phyloP scores from a whole-genome alignment of 2,797 vertebrate species.

The Telmatherina bonti region DNA sequence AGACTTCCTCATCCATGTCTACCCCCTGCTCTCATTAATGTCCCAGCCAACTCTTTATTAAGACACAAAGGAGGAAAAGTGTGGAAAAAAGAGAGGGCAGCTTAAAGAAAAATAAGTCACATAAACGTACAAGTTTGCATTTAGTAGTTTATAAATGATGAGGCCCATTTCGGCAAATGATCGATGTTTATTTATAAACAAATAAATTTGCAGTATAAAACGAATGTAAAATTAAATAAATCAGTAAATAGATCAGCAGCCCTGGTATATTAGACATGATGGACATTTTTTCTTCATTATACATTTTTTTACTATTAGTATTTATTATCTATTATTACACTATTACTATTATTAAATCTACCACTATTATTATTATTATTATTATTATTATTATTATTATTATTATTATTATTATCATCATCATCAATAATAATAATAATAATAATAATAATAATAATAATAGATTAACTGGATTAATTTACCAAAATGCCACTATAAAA shows the following conservation, averaged over 20 bases:
- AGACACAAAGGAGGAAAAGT: conserved; percentile 43
- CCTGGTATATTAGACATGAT: not conserved
- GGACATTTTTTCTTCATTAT: not conserved
- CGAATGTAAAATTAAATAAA: not conserved
- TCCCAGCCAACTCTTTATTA: conserved; percentile 48
- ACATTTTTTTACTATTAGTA: not conserved
- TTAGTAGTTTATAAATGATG: not conserved
- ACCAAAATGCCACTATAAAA: not conserved
- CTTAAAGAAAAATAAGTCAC: not conserved
- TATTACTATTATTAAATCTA: no score
- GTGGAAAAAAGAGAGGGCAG: not conserved
- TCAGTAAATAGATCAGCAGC: not conserved
- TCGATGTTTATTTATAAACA: not conserved
- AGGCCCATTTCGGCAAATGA: not conserved
- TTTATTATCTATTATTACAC: no score
- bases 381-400: no score
- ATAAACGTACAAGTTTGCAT: not conserved
- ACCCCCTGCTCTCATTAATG: conserved; percentile 57
- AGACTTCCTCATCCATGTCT: conserved; percentile 44
- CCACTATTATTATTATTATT: no score
- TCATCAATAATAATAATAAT: no score
- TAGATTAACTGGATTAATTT: not conserved
- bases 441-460: not conserved
- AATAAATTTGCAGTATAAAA: not conserved
- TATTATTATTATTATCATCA: no score